Conservation (phyloP, 2,113 vertebrate species). For the Miniopterus natalensis region DNA sequence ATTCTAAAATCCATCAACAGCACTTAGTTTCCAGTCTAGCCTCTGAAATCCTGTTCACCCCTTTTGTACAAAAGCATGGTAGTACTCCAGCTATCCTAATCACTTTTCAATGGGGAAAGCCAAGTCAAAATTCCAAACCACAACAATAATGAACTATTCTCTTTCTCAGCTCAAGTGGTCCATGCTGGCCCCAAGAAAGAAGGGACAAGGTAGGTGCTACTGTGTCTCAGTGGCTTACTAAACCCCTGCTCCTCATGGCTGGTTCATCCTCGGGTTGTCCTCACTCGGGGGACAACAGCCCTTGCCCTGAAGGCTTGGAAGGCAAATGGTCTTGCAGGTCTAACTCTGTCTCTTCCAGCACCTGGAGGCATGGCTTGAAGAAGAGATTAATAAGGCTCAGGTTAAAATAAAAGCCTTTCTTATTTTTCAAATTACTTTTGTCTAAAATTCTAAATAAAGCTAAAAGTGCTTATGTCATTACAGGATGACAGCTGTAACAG, state of each 20-base stretch:
- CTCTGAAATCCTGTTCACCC: conserved; percentile 39
- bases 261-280: not conserved
- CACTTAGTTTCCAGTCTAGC: conserved; percentile 54
- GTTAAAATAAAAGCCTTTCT: conserved; percentile 51
- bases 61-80: conserved; percentile 47
- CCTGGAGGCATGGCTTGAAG: not conserved
- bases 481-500: not conserved
- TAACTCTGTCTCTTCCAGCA: not conserved
- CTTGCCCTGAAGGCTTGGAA: not conserved
- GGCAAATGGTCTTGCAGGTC: not conserved
- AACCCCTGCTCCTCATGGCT: not conserved
- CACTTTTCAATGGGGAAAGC: conserved; percentile 28
- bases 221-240: not conserved
- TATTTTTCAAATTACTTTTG: conserved; percentile 44
- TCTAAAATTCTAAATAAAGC: conserved; percentile 36
- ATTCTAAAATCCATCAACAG: conserved; percentile 59
- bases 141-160: not conserved
- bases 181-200: not conserved
- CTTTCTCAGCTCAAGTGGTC: not conserved
- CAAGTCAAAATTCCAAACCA: conserved; percentile 61
- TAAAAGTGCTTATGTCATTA: not conserved
- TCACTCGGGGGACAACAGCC: not conserved
- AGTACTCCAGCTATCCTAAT: conserved; percentile 30
- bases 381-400: not conserved
- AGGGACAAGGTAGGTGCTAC: not conserved